A percentile compares a stretch with the other conserved stretches of the same genome.
phyloP scores from a whole-genome alignment of 2,888 invertebrate species.

The Choreutis nemorana region DNA sequence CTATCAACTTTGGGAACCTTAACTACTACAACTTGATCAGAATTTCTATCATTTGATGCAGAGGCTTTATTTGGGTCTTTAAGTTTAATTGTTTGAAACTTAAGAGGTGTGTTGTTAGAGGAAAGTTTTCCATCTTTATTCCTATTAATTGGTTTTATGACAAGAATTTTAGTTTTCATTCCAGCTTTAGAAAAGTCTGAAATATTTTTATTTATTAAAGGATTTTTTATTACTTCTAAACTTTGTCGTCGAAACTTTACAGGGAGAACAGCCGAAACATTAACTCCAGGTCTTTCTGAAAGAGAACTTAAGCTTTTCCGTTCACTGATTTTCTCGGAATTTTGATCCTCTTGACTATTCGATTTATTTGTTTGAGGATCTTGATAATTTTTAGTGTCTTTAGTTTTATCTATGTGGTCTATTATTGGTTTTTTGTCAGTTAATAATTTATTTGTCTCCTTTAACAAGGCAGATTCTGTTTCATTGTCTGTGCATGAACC shows the following conservation, averaged over 20 bases:
- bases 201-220: slow-evolving; percentile 48
- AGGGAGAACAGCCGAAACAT: slow-evolving; percentile 32
- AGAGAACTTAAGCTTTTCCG: slow-evolving; percentile 14
- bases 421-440: too few species aligned
- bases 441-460: too few species aligned
- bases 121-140: slow-evolving; percentile 33
- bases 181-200: slow-evolving; percentile 49
- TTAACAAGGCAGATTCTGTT: slow-evolving; percentile 11
- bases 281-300: slow-evolving; percentile 20
- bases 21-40: slow-evolving; percentile 47
- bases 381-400: too few species aligned
- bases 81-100: slow-evolving; percentile 76
- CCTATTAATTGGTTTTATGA: slow-evolving; percentile 52
- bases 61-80: slow-evolving; percentile 36
- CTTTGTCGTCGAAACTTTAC: slow-evolving; percentile 44
- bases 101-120: slow-evolving; percentile 29
- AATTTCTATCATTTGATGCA: slow-evolving; percentile 23
- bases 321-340: slow-evolving; percentile 3
- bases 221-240: slow-evolving; percentile 50
- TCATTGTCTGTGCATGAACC: slow-evolving; percentile 81
- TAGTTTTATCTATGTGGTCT: too few species aligned
- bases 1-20: slow-evolving; percentile 49
- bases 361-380: too few species aligned
- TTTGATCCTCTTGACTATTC: slow-evolving; percentile 9
- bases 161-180: slow-evolving; percentile 55